Conservation (phyloP, 2,113 vertebrate genomes). For the Chroicocephalus ridibundus region DNA sequence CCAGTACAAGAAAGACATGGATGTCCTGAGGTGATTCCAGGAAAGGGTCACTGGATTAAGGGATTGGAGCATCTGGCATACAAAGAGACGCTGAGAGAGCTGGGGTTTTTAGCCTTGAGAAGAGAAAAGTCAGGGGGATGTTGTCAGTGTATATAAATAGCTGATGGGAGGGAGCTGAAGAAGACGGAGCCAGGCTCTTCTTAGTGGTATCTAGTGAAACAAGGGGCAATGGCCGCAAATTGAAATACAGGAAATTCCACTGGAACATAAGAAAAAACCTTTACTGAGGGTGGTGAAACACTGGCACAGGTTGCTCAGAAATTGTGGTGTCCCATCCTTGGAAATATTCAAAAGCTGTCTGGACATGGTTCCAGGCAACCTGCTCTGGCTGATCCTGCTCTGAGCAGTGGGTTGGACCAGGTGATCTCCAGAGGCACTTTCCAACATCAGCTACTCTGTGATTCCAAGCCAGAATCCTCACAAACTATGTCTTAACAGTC, state of each 20-base stretch:
- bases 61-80: background rate
- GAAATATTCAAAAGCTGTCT: background rate
- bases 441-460: background rate
- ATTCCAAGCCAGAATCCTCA: background rate
- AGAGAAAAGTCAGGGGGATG: background rate
- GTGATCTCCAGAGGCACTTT: background rate
- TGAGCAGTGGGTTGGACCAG: background rate
- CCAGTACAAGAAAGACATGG: background rate
- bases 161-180: background rate
- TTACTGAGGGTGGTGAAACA: background rate
- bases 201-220: background rate
- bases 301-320: background rate
- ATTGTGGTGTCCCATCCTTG: background rate
- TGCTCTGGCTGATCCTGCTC: background rate
- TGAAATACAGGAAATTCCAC: background rate
- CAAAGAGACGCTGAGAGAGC: background rate
- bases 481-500: background rate
- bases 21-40: background rate
- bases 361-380: background rate
- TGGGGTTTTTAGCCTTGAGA: background rate
- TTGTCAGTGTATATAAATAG: background rate
- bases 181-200: background rate
- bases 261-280: background rate
- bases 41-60: background rate
- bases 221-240: background rate